A percentile compares a stretch with the other conserved stretches of the same genome.
phyloP scores from a whole-genome alignment of 2,888 invertebrate species.

The Drosophila austrosaltans region DNA sequence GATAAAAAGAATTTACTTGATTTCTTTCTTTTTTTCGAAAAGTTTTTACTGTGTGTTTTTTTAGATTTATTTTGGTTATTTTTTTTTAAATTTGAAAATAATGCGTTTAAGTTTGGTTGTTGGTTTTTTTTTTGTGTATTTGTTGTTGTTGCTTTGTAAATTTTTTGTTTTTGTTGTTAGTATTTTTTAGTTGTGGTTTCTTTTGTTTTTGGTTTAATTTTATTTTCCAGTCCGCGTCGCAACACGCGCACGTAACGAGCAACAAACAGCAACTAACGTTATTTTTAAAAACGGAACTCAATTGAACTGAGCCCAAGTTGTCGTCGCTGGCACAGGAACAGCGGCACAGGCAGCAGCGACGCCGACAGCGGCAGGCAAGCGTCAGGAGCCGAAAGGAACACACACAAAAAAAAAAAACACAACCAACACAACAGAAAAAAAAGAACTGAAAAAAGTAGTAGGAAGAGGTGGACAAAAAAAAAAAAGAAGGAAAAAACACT shows the following conservation, averaged over 20 bases:
- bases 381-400: constrained; percentile 18
- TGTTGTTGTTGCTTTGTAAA: constrained; percentile 14
- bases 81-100: background rate
- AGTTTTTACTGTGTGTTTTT: background rate
- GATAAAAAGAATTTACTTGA: constrained; percentile 2
- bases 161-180: background rate
- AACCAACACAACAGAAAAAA: constrained; percentile 2
- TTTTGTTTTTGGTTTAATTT: constrained; percentile 6
- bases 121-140: constrained; percentile 3
- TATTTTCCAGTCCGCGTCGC: constrained; percentile 66
- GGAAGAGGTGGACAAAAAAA: constrained; percentile 9
- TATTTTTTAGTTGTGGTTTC: background rate
- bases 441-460: constrained; percentile 2
- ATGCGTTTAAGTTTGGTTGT: background rate
- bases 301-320: constrained; percentile 64
- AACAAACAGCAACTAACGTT: constrained; percentile 83
- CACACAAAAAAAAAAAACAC: constrained; percentile 9
- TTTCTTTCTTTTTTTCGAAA: background rate
- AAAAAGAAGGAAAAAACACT: constrained; percentile 1
- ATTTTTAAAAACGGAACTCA: constrained; percentile 78
- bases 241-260: constrained; percentile 82
- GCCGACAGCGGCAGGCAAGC: constrained; percentile 35
- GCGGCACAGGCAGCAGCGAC: constrained; percentile 52
- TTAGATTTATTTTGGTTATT: too few species aligned
- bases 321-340: constrained; percentile 49